Evolutionary conservation across 2,113 vertebrate species (phyloP).

Genomic region (Turnix velox): DNA sequence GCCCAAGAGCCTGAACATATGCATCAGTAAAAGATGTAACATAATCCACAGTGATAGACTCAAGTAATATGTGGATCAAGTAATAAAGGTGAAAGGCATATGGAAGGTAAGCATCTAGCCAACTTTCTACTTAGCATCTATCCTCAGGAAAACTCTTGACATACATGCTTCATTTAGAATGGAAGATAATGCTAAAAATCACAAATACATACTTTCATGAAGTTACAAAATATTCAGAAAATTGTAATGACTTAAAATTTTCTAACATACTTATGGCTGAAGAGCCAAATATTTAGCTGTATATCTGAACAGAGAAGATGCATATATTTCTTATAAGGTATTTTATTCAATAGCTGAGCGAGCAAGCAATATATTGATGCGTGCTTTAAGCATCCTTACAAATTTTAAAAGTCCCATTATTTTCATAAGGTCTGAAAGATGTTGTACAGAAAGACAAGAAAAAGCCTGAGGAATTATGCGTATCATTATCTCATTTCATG

Average conservation of each 20-base stretch:
- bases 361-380: not conserved
- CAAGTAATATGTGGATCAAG: fast-evolving
- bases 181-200: not conserved
- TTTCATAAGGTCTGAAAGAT: not conserved
- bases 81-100: not conserved
- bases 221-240: not conserved
- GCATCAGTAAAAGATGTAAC: not conserved
- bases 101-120: not conserved
- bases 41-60: not conserved
- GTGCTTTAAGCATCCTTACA: not conserved
- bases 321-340: not conserved
- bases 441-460: not conserved
- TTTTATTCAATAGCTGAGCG: not conserved
- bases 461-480: not conserved
- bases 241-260: not conserved
- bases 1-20: not conserved
- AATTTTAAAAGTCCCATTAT: not conserved
- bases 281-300: not conserved
- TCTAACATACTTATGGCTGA: not conserved
- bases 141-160: not conserved
- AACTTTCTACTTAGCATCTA: not conserved
- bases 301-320: not conserved
- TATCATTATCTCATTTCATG: not conserved
- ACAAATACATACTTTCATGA: not conserved
- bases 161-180: not conserved